phyloP scores from a whole-genome alignment of 2,888 invertebrate species.

The Carpatolechia fugitivella region DNA sequence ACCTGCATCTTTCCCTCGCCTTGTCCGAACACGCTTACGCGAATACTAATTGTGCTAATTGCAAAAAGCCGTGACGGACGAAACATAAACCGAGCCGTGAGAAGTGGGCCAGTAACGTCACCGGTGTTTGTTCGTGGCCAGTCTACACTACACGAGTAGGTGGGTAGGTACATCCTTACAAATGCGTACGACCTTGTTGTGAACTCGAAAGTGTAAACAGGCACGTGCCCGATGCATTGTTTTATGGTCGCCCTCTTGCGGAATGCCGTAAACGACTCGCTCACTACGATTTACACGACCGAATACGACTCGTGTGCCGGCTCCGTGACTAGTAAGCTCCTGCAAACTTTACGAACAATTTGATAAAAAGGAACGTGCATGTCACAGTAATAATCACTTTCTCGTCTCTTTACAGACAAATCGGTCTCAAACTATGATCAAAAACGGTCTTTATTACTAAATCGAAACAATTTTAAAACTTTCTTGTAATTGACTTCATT shows the following conservation, averaged over 20 bases:
- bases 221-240: constrained; percentile 78
- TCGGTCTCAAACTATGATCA: too few species aligned
- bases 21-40: neutral
- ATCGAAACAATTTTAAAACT: too few species aligned
- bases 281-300: constrained; percentile 31
- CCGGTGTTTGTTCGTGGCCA: constrained; percentile 74
- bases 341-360: neutral
- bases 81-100: constrained; percentile 65
- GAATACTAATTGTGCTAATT: constrained; percentile 38
- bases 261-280: constrained; percentile 49
- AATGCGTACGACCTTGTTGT: constrained; percentile 78
- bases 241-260: constrained; percentile 64
- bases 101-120: constrained; percentile 76
- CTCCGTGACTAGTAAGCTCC: too few species aligned
- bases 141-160: constrained; percentile 52
- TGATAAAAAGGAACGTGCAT: too few species aligned
- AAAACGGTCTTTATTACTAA: neutral
- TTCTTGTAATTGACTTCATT: too few species aligned
- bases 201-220: constrained; percentile 77
- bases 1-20: neutral
- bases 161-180: constrained; percentile 68
- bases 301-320: neutral
- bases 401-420: too few species aligned
- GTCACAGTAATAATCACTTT: too few species aligned
- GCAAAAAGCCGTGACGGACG: constrained; percentile 52